Evolutionary conservation across 2,113 vertebrate species (phyloP).

Genomic region (Erythrolamprus reginae): DNA sequence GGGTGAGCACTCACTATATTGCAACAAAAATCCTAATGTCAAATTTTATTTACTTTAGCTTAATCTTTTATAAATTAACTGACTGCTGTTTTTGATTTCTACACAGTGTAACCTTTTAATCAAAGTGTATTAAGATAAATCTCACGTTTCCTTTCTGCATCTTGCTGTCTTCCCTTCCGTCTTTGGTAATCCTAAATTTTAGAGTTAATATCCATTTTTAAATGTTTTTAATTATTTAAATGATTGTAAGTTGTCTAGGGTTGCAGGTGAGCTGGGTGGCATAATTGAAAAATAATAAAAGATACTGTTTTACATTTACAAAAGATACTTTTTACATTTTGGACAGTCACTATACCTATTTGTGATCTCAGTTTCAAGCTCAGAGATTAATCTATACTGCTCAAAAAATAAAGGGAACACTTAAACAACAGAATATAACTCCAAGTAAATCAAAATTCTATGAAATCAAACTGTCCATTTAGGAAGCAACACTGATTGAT

Average conservation of each 20-base stretch:
- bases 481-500: too few relatives aligned
- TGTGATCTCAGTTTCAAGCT: not conserved
- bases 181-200: not conserved
- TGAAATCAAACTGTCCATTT: too few relatives aligned
- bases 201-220: not conserved
- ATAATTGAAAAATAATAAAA: not conserved
- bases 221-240: not conserved
- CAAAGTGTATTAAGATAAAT: not conserved
- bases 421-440: too few relatives aligned
- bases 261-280: not conserved
- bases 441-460: too few relatives aligned
- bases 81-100: not conserved
- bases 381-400: not conserved
- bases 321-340: fast-evolving
- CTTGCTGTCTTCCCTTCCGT: not conserved
- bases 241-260: not conserved
- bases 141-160: not conserved
- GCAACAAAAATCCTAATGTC: not conserved
- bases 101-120: not conserved
- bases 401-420: too few relatives aligned
- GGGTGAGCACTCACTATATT: not conserved
- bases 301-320: not conserved
- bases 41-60: not conserved
- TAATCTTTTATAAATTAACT: not conserved
- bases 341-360: not conserved